A percentile compares a stretch with the other conserved stretches of the same genome.
phyloP scores from a whole-genome alignment of 2,113 vertebrate genomes.

The Sylvilagus bachmani region DNA sequence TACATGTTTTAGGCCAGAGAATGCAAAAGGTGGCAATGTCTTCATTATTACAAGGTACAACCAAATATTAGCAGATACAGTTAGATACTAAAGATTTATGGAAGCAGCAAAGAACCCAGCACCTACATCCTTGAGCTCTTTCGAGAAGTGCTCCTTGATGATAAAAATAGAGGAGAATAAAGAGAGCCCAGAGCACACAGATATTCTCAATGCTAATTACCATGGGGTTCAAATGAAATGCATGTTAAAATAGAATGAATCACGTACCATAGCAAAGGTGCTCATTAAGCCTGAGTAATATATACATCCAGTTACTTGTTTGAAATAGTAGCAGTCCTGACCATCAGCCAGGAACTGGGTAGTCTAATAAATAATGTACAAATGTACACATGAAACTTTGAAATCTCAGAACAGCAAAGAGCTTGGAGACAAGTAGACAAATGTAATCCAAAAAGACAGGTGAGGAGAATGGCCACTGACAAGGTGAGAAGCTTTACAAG shows the following conservation, averaged over 20 bases:
- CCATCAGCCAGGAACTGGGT: conserved; percentile 91
- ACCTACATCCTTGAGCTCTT: conserved; percentile 87
- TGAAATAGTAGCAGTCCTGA: conserved; percentile 93
- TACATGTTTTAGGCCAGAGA: conserved; percentile 94
- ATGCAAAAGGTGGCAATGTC: conserved; percentile 94
- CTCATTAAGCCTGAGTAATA: conserved; percentile 95
- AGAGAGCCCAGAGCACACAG: conserved; percentile 91
- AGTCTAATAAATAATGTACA: conserved; percentile 96
- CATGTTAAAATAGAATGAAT: conserved; percentile 91
- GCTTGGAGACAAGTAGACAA: conserved; percentile 94
- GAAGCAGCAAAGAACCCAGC: conserved; percentile 91
- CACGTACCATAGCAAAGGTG: conserved; percentile 91
- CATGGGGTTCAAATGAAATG: conserved; percentile 93
- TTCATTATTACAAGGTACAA: conserved; percentile 93
- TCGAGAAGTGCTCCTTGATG: neutral
- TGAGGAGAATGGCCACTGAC: conserved; percentile 94
- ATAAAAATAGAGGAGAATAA: conserved; percentile 63
- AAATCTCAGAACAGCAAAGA: conserved; percentile 88
- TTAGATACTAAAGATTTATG: conserved; percentile 93
- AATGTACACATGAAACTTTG: conserved; percentile 95
- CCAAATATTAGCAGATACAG: conserved; percentile 93
- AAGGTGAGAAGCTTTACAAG: conserved; percentile 94
- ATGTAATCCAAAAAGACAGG: conserved; percentile 92
- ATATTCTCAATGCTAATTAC: conserved; percentile 94
- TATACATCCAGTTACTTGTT: conserved; percentile 93